phyloP scores from a whole-genome alignment of 2,888 invertebrate genomes.

The Acrobasis repandana region DNA sequence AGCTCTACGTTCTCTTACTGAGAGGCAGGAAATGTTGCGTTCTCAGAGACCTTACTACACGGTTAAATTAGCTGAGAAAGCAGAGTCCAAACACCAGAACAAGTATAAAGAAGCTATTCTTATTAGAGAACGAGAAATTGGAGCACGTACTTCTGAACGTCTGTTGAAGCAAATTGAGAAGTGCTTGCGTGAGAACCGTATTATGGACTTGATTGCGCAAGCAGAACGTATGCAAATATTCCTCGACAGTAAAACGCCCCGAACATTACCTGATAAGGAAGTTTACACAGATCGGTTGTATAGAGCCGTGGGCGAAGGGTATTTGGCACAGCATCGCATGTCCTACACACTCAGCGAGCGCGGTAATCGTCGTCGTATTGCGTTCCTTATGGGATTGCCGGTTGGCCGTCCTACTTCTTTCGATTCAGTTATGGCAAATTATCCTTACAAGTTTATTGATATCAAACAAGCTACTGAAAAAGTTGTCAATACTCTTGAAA shows the following conservation, averaged over 20 bases:
- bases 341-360: constrained; percentile 73
- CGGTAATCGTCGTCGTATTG: constrained; percentile 71
- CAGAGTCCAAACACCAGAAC: constrained; percentile 67
- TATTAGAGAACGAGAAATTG: constrained; percentile 63
- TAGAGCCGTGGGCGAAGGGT: constrained; percentile 70
- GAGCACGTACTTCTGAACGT: constrained; percentile 64
- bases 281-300: constrained; percentile 68
- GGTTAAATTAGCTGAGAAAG: constrained; percentile 68
- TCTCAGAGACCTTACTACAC: constrained; percentile 74
- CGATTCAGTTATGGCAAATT: constrained; percentile 76
- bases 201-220: constrained; percentile 68
- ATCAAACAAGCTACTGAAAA: constrained; percentile 65
- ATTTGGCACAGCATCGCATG: constrained; percentile 65
- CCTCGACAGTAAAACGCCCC: constrained; percentile 65
- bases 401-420: constrained; percentile 69
- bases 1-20: constrained; percentile 61
- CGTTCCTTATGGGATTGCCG: constrained; percentile 73
- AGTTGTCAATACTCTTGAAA: constrained; percentile 59
- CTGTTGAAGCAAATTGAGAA: constrained; percentile 62
- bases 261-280: constrained; percentile 71
- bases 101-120: constrained; percentile 64
- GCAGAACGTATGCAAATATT: constrained; percentile 76
- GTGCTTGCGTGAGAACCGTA: constrained; percentile 56
- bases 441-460: constrained; percentile 72
- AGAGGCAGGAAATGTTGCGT: constrained; percentile 72